Conservation (phyloP, 2,113 vertebrate genomes). For the Amphilophus citrinellus region DNA sequence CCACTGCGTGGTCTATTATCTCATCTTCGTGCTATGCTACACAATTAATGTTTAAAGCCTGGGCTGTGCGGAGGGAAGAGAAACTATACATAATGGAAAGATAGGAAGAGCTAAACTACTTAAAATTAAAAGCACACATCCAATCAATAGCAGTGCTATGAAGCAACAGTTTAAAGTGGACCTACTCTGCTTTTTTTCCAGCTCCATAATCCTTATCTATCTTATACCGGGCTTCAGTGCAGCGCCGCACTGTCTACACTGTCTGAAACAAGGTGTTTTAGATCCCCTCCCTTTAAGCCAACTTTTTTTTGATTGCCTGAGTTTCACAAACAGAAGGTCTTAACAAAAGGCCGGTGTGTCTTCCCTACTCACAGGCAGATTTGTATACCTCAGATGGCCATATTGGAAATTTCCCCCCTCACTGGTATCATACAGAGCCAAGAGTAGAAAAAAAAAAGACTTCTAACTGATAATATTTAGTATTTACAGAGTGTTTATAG, state of each 20-base stretch:
- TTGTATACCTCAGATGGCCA: not conserved
- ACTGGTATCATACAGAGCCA: not conserved
- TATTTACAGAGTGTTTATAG: not conserved
- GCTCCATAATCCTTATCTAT: not conserved
- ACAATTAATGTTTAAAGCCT: conserved; percentile 13
- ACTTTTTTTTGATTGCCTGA: not conserved
- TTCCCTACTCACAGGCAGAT: not conserved
- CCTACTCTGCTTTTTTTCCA: not conserved
- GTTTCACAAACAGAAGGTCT: not conserved
- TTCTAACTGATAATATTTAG: not conserved
- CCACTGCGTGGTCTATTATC: conserved; percentile 9
- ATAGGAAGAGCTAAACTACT: conserved; percentile 1
- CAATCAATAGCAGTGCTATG: not conserved
- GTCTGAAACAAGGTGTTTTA: not conserved
- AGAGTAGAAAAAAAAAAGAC: not conserved
- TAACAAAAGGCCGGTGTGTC: not conserved
- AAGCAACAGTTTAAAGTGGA: not conserved
- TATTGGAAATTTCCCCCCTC: not conserved
- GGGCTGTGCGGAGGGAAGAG: not conserved
- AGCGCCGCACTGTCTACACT: not conserved
- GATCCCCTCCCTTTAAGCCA: not conserved
- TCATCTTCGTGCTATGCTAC: not conserved
- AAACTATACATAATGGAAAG: conserved; percentile 33
- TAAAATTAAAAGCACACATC: not conserved
- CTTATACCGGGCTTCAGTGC: not conserved